Conservation (phyloP, 2,797 vertebrate species). For the Ctenopoma multispine region DNA sequence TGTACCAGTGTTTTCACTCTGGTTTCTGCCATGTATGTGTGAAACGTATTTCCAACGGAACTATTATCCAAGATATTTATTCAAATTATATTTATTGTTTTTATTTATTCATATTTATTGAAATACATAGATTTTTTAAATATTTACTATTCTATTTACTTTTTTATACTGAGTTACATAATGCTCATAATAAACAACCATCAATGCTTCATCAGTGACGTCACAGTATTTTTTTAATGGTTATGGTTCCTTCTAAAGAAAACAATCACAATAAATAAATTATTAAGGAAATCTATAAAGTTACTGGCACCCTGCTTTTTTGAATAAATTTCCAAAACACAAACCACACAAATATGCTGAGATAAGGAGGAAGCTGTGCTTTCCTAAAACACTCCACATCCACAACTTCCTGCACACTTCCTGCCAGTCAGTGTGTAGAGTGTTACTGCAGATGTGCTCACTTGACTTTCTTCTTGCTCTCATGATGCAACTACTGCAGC, state of each 20-base stretch:
- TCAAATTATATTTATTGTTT: constrained; percentile 70
- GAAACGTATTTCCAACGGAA: constrained; percentile 67
- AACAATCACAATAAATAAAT: constrained; percentile 5
- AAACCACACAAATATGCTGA: constrained; percentile 32
- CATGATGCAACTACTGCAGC: constrained; percentile 42
- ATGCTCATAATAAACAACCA: constrained; percentile 39
- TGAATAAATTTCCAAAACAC: constrained; percentile 66
- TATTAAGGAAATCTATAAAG: constrained; percentile 12
- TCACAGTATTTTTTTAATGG: background rate
- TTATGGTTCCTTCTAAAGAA: constrained; percentile 9
- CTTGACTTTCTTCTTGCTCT: constrained; percentile 2
- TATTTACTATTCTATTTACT: background rate
- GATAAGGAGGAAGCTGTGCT: constrained; percentile 82
- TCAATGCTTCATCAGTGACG: constrained; percentile 2
- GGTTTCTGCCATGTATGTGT: constrained; percentile 28
- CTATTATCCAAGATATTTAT: constrained; percentile 56
- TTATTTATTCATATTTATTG: constrained; percentile 74
- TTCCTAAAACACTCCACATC: constrained; percentile 81
- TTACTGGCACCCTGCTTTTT: constrained; percentile 29
- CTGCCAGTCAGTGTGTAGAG: constrained; percentile 16
- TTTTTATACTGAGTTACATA: background rate
- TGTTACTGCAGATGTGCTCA: background rate
- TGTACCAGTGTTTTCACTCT: constrained; percentile 43
- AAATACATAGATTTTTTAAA: constrained; percentile 10
- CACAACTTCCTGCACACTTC: constrained; percentile 67